Percentiles rank a stretch among this genome's conserved stretches.
These are phyloP conservation scores for Malthinus flaveolus DNA, from an alignment of 2,888 invertebrate species.

Conservation along the genomic window DNA sequence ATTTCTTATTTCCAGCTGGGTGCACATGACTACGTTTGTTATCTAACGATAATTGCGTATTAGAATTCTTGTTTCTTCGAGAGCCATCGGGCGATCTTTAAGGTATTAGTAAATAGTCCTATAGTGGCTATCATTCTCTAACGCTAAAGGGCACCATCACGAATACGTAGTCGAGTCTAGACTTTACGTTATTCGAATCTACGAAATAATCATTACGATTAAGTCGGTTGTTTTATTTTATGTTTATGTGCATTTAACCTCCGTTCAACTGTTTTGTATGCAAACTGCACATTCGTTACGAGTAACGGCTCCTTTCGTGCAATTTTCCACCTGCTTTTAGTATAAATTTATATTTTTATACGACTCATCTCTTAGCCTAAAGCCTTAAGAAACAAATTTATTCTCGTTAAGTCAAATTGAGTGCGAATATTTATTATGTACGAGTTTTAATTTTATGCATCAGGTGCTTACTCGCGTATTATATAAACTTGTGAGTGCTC, in stretches of 20 bases:
- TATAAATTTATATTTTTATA: slow-evolving; percentile 4
- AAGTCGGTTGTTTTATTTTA: not conserved
- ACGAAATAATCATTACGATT: slow-evolving; percentile 2
- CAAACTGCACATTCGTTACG: slow-evolving; percentile 12
- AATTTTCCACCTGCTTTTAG: slow-evolving; percentile 18
- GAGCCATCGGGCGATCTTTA: slow-evolving; percentile 9
- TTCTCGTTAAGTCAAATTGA: too few relatives aligned
- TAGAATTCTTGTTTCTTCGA: slow-evolving; percentile 9
- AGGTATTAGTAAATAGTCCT: not conserved
- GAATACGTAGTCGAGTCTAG: not conserved
- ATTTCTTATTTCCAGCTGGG: slow-evolving; percentile 12
- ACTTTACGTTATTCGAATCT: not conserved
- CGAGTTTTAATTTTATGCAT: too few relatives aligned
- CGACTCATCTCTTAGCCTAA: too few relatives aligned
- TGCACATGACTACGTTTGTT: slow-evolving; percentile 9
- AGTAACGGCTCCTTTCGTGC: slow-evolving; percentile 22
- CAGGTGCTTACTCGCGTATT: too few relatives aligned
- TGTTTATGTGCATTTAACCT: slow-evolving; percentile 4
- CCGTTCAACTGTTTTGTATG: slow-evolving; percentile 18
- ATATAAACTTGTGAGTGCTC: too few relatives aligned
- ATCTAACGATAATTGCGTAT: slow-evolving; percentile 8
- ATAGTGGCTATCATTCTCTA: not conserved
- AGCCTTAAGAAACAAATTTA: too few relatives aligned
- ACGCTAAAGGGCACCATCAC: not conserved
- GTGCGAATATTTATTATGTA: too few relatives aligned